Evolutionary conservation across 2,888 invertebrate genomes (phyloP).

Genomic region (Oscheius myriophilus): DNA sequence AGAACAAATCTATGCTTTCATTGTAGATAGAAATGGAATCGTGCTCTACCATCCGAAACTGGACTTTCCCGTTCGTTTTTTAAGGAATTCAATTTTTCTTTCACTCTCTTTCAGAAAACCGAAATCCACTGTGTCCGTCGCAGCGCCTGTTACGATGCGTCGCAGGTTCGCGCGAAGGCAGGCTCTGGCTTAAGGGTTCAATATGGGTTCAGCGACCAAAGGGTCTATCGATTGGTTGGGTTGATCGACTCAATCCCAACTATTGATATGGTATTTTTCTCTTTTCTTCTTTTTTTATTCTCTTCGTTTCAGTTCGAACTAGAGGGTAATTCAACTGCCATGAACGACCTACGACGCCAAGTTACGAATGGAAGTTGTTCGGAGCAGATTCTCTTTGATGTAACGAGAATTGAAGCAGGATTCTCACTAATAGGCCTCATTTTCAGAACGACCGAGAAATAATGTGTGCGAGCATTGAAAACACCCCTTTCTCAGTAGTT

Average conservation of each 20-base stretch:
- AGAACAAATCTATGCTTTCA: slow-evolving; percentile 60
- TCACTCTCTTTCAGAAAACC: slow-evolving; percentile 56
- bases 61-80: slow-evolving; percentile 52
- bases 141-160: slow-evolving; percentile 66
- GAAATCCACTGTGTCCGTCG: slow-evolving; percentile 62
- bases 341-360: slow-evolving; percentile 46
- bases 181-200: slow-evolving; percentile 57
- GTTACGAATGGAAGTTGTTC: slow-evolving; percentile 54
- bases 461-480: slow-evolving; percentile 40
- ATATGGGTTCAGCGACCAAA: slow-evolving; percentile 65
- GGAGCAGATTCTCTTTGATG: slow-evolving; percentile 42
- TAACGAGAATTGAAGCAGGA: slow-evolving; percentile 4
- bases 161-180: slow-evolving; percentile 45
- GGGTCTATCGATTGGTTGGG: slow-evolving; percentile 63
- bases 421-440: neutral
- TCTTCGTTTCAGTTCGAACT: slow-evolving; percentile 51
- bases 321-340: slow-evolving; percentile 52
- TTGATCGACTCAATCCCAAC: slow-evolving; percentile 65
- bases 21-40: slow-evolving; percentile 69
- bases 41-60: slow-evolving; percentile 66
- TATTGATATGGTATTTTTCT: slow-evolving; percentile 54
- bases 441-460: slow-evolving; percentile 37
- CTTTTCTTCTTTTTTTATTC: neutral
- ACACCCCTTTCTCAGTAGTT: slow-evolving; percentile 51
- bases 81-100: neutral